phyloP scores from a whole-genome alignment of 2,888 invertebrate species.

The Euphydryas editha region DNA sequence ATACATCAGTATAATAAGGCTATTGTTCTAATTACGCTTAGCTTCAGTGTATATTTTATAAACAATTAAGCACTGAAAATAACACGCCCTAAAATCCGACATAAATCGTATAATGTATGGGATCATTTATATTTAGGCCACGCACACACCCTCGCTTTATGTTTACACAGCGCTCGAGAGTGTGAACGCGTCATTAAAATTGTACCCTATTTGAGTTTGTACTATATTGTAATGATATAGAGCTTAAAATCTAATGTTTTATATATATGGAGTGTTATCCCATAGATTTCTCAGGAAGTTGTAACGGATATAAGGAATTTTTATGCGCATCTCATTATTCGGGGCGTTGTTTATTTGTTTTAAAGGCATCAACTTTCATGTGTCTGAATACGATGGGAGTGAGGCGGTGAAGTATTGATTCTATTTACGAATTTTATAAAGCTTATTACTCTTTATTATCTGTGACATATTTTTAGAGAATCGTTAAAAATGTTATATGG shows the following conservation, averaged over 20 bases:
- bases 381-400: slow-evolving; percentile 20
- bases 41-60: slow-evolving; percentile 25
- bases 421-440: background rate
- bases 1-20: slow-evolving; percentile 3
- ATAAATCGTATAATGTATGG: slow-evolving; percentile 45
- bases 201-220: slow-evolving; percentile 36
- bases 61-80: slow-evolving; percentile 35
- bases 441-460: too few species aligned
- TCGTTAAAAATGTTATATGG: background rate
- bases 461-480: background rate
- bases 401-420: slow-evolving; percentile 21
- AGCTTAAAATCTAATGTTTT: slow-evolving; percentile 44
- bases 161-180: slow-evolving; percentile 40
- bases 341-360: slow-evolving; percentile 66
- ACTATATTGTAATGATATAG: slow-evolving; percentile 41
- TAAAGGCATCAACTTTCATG: slow-evolving; percentile 33
- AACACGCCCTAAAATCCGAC: slow-evolving; percentile 42
- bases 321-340: slow-evolving; percentile 73
- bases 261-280: slow-evolving; percentile 29
- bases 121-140: slow-evolving; percentile 56
- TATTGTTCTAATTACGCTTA: slow-evolving; percentile 33
- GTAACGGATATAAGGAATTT: slow-evolving; percentile 69
- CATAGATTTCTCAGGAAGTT: slow-evolving; percentile 63
- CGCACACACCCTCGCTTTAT: slow-evolving; percentile 43
- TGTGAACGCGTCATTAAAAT: slow-evolving; percentile 52